phyloP scores from a whole-genome alignment of 2,797 vertebrate species.

The Podargus strigoides region DNA sequence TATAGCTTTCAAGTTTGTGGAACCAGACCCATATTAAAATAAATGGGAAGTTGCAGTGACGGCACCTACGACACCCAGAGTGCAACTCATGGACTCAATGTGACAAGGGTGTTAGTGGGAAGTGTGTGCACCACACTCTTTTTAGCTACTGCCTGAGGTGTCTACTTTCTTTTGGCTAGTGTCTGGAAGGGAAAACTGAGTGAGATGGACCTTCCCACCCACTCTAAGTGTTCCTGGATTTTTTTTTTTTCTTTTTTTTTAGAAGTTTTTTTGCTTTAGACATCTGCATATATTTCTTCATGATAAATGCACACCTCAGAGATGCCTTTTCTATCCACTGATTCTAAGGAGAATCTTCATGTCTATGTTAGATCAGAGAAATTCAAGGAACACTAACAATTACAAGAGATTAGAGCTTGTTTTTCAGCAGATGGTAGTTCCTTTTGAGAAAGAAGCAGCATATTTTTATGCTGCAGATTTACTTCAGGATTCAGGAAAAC shows the following conservation, averaged over 20 bases:
- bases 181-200: not conserved
- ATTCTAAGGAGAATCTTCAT: not conserved
- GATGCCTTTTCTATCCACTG: not conserved
- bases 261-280: not conserved
- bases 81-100: not conserved
- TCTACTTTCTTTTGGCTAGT: not conserved
- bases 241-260: too few relatives aligned
- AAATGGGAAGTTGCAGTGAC: not conserved
- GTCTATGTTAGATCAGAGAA: not conserved
- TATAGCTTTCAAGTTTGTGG: not conserved
- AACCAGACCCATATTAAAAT: not conserved
- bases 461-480: slow-evolving; percentile 5
- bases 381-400: not conserved
- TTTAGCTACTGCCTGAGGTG: rapidly evolving
- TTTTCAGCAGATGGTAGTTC: slow-evolving; percentile 3
- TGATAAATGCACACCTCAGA: not conserved
- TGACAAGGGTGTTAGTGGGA: not conserved
- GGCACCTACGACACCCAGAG: not conserved
- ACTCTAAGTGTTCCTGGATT: not conserved
- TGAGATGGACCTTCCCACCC: not conserved
- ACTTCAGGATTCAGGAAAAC: not conserved
- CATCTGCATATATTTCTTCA: not conserved
- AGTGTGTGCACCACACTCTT: not conserved
- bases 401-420: not conserved
- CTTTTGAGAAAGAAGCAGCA: not conserved